A percentile compares a stretch with the other conserved stretches of the same genome.
These are phyloP conservation scores for Vanessa cardui DNA, from an alignment of 2,888 invertebrate species.

Conservation along the genomic window DNA sequence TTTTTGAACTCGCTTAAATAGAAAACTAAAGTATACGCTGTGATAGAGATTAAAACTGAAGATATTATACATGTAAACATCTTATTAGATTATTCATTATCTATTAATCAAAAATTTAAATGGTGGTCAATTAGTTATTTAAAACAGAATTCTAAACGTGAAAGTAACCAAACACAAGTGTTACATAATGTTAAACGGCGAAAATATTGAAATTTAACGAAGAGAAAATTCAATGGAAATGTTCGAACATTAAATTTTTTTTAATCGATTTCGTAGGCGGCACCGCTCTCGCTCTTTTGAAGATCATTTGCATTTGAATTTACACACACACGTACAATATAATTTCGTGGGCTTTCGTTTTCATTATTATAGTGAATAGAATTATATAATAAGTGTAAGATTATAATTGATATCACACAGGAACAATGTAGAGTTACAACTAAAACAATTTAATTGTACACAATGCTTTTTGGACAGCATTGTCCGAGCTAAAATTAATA, in stretches of 20 bases:
- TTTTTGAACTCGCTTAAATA: no score
- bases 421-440: no score
- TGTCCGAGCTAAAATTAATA: no score
- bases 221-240: conserved; percentile 8
- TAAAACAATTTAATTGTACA: no score
- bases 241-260: background rate
- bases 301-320: conserved; percentile 2
- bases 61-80: no score
- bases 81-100: no score
- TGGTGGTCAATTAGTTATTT: no score
- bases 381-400: background rate
- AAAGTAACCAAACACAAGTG: background rate
- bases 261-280: background rate
- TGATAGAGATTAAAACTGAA: no score
- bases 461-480: no score
- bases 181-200: background rate
- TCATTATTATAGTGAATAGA: background rate
- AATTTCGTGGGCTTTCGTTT: conserved; percentile 3
- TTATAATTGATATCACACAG: no score
- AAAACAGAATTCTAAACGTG: background rate
- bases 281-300: background rate
- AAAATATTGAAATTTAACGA: background rate
- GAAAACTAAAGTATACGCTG: no score
- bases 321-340: background rate
- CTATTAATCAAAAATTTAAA: no score